Conservation (phyloP, 2,888 invertebrate species). For the Meghimatium bilineatum region DNA sequence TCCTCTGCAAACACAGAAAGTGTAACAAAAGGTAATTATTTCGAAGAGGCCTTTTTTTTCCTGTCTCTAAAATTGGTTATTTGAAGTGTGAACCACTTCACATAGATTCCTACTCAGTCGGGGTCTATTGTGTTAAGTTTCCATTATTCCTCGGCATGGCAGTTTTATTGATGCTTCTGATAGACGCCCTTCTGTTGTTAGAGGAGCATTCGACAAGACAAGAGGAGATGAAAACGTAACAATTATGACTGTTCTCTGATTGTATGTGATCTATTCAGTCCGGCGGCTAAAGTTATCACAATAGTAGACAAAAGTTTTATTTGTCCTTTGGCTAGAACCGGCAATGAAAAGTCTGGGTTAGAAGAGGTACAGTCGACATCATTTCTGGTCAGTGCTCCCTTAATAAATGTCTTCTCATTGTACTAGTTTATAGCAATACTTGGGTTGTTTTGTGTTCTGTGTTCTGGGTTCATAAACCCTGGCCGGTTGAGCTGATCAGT, state of each 20-base stretch:
- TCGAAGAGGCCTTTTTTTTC: neutral
- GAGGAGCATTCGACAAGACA: neutral
- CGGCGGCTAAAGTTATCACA: neutral
- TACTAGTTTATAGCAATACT: neutral
- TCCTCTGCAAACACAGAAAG: neutral
- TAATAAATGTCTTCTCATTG: neutral
- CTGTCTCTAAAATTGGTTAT: neutral
- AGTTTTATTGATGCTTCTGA: slow-evolving; percentile 12
- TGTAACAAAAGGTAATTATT: slow-evolving; percentile 8
- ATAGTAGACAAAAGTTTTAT: slow-evolving; percentile 3
- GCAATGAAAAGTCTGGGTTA: neutral
- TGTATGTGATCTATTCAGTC: slow-evolving; percentile 10
- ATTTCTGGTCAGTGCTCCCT: neutral
- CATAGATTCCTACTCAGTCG: neutral
- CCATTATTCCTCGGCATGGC: neutral
- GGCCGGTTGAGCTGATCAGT: neutral
- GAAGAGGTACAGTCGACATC: no score
- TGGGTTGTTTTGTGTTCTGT: neutral
- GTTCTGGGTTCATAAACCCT: neutral
- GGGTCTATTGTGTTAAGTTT: neutral
- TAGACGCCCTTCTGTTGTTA: slow-evolving; percentile 9
- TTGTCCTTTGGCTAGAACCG: slow-evolving; percentile 5
- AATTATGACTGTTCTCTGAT: neutral
- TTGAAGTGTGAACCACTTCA: neutral
- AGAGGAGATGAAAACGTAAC: neutral